Evolutionary conservation across 2,797 vertebrate species (phyloP).

Genomic region (Anas bernieri): DNA sequence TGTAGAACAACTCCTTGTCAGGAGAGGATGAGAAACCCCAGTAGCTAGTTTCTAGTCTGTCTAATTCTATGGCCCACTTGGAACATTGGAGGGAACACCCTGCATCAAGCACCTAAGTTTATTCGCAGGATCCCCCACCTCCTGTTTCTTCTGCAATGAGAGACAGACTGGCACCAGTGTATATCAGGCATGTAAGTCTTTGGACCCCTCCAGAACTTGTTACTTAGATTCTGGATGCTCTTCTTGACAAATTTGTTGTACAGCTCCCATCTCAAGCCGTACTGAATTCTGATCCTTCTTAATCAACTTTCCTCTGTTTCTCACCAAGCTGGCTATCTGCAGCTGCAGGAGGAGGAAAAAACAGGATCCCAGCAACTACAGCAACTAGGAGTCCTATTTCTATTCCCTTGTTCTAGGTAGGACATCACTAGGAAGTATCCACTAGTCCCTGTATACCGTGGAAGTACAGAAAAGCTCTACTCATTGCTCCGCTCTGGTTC

Average conservation of each 20-base stretch:
- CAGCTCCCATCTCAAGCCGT: neutral
- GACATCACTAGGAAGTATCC: neutral
- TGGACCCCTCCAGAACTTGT: neutral
- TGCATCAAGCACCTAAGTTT: neutral
- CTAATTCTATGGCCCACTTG: neutral
- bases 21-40: neutral
- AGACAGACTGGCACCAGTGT: neutral
- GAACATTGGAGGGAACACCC: neutral
- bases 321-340: neutral
- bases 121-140: neutral
- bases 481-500: neutral
- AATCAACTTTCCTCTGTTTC: neutral
- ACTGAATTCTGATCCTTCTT: neutral
- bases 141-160: neutral
- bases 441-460: neutral
- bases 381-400: neutral
- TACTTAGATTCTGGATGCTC: neutral
- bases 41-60: neutral
- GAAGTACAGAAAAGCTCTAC: neutral
- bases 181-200: neutral
- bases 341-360: neutral
- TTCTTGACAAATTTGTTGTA: neutral
- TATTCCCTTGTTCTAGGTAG: neutral
- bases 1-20: neutral
- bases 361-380: neutral